Evolutionary conservation across 2,888 invertebrate genomes (phyloP).

Genomic region (Rhamphomyia laevipes): DNA sequence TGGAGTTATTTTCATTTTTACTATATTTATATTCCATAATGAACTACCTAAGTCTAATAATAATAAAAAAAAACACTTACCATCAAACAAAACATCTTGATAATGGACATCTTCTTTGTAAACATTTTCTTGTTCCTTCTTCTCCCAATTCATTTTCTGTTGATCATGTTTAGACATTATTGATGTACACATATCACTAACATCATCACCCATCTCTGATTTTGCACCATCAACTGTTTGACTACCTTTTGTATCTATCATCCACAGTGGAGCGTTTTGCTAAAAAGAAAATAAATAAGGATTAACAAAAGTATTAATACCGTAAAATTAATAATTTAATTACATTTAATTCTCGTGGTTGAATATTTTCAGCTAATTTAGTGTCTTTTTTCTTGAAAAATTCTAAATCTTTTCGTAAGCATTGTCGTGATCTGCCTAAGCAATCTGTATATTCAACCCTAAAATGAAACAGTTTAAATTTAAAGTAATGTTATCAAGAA

Average conservation of each 20-base stretch:
- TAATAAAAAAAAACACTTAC: conserved; percentile 36
- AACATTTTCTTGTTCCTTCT: conserved; percentile 61
- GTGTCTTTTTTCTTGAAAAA: conserved; percentile 52
- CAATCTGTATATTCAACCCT: conserved; percentile 86
- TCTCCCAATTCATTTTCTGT: conserved; percentile 76
- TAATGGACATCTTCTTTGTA: conserved; percentile 75
- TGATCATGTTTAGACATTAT: conserved; percentile 51
- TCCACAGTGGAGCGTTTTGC: conserved; percentile 35
- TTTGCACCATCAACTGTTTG: conserved; percentile 20
- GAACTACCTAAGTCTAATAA: too few species aligned
- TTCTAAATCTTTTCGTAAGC: conserved; percentile 64
- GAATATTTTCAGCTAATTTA: conserved; percentile 27
- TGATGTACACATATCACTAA: conserved; percentile 35
- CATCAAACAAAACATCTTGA: conserved; percentile 81
- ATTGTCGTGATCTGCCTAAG: conserved; percentile 75
- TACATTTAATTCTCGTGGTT: conserved; percentile 11
- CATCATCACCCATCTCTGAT: conserved; percentile 27
- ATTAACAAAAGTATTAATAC: not conserved
- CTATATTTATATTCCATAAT: too few species aligned
- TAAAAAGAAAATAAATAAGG: conserved; percentile 10
- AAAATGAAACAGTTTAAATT: not conserved
- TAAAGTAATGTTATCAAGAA: not conserved
- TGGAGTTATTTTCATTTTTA: too few species aligned
- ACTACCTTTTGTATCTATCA: conserved; percentile 28
- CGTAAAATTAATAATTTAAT: not conserved